Conservation (phyloP, 2,888 invertebrate species). For the Drosophila diplacantha region DNA sequence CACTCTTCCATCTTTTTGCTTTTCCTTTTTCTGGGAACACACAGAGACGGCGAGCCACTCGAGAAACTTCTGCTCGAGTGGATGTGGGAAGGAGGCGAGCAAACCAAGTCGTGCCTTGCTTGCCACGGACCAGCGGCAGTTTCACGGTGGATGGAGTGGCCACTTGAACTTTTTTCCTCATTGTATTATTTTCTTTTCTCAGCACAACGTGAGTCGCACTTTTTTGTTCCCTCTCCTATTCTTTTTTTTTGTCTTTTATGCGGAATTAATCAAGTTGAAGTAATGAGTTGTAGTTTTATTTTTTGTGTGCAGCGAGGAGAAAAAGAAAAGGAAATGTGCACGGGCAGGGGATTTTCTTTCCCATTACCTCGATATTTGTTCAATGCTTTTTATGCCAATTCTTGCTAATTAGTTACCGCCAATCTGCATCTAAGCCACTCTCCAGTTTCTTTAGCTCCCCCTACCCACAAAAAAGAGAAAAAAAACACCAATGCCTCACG, state of each 20-base stretch:
- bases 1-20: constrained; percentile 7
- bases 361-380: not conserved
- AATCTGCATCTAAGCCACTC: constrained; percentile 1
- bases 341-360: constrained; percentile 1
- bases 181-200: constrained; percentile 18
- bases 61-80: constrained; percentile 39
- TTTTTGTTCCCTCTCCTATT: constrained; percentile 18
- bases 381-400: not conserved
- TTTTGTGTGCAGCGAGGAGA: constrained; percentile 10
- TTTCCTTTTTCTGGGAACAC: constrained; percentile 27
- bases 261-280: constrained; percentile 61
- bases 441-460: not conserved
- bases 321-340: constrained; percentile 14
- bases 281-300: constrained; percentile 59
- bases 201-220: constrained; percentile 26
- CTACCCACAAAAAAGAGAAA: not conserved
- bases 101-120: constrained; percentile 28
- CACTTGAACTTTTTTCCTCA: constrained; percentile 24
- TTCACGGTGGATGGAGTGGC: constrained; percentile 17
- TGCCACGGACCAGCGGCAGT: constrained; percentile 17
- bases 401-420: not conserved
- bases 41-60: constrained; percentile 22
- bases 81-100: constrained; percentile 7
- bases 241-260: constrained; percentile 39
- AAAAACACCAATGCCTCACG: constrained; percentile 5